A percentile compares a stretch with the other conserved stretches of the same genome.
These are phyloP conservation scores for Nematopogon swammerdamellus DNA, from an alignment of 2,888 invertebrate species.

Conservation along the genomic window DNA sequence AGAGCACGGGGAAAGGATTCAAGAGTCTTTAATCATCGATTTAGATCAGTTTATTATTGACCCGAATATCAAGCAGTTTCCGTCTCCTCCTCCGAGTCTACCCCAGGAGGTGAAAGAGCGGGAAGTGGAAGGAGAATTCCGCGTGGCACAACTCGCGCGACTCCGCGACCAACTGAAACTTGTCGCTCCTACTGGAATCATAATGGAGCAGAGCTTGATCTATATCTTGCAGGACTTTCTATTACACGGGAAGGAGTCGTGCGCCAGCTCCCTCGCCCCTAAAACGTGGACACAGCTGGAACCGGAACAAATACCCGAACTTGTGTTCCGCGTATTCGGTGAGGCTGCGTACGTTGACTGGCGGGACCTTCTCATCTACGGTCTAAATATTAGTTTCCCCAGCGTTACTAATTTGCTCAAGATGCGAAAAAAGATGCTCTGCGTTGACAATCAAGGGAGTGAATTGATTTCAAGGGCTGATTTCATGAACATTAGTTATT, in stretches of 20 bases:
- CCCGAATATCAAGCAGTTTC: conserved; percentile 36
- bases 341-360: conserved; percentile 57
- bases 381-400: conserved; percentile 54
- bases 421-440: conserved; percentile 41
- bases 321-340: conserved; percentile 50
- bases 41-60: conserved; percentile 48
- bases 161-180: conserved; percentile 34
- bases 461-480: conserved; percentile 6
- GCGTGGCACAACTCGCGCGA: conserved; percentile 32
- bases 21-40: conserved; percentile 43
- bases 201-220: conserved; percentile 42
- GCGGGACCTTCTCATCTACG: conserved; percentile 64
- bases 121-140: conserved; percentile 25
- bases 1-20: conserved; percentile 42
- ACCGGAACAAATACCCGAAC: conserved; percentile 34
- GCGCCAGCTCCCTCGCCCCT: conserved; percentile 29
- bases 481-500: conserved; percentile 12
- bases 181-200: conserved; percentile 38
- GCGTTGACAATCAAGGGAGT: conserved; percentile 40
- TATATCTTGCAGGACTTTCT: conserved; percentile 52
- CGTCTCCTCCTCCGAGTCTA: conserved; percentile 14
- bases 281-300: conserved; percentile 38
- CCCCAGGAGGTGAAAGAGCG: conserved; percentile 18
- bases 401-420: conserved; percentile 49
- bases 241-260: conserved; percentile 40